Evolutionary conservation across 2,797 vertebrate genomes (phyloP).

Genomic region (Pantherophis vulpinus): DNA sequence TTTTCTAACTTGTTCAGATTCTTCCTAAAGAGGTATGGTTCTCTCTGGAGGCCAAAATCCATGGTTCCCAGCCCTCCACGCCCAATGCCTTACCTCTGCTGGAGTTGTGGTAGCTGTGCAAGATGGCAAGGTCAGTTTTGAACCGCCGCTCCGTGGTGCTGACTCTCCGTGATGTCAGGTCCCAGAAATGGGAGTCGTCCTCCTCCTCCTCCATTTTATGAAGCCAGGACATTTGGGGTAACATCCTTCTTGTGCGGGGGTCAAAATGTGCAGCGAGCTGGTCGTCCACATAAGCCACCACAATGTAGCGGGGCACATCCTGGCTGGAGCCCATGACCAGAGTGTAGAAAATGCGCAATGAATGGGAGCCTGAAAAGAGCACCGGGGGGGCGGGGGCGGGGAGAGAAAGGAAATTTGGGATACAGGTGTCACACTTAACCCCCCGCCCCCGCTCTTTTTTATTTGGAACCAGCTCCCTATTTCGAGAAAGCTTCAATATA

Average conservation of each 20-base stretch:
- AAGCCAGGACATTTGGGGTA: neutral
- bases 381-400: rapidly evolving
- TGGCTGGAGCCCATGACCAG: neutral
- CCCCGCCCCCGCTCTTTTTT: neutral
- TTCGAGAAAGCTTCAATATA: neutral
- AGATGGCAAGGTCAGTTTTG: neutral
- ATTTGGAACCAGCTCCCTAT: neutral
- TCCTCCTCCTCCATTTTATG: neutral
- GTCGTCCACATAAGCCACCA: neutral
- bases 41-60: neutral
- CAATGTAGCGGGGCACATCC: neutral
- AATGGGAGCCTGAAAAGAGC: neutral
- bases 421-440: too few species aligned
- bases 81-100: neutral
- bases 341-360: neutral
- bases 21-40: neutral
- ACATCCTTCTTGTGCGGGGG: neutral
- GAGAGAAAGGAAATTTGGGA: neutral
- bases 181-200: neutral
- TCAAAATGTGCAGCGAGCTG: neutral
- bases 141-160: neutral
- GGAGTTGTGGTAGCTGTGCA: neutral
- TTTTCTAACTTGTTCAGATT: neutral
- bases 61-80: neutral
- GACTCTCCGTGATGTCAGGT: neutral